Evolutionary conservation across 2,113 vertebrate genomes (phyloP).

Genomic region (Dicentrarchus labrax): DNA sequence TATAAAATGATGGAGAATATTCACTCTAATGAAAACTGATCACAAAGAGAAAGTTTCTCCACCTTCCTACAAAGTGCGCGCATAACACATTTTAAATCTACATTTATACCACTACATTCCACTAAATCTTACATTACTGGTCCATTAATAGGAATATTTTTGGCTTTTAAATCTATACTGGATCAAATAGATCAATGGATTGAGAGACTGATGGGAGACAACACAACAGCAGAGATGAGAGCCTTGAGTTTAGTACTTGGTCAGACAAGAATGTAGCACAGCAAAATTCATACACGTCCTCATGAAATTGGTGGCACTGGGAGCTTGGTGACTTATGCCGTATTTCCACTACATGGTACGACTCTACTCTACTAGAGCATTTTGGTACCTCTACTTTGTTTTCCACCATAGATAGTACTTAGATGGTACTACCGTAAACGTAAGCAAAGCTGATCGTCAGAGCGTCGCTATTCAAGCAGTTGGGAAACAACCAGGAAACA

Average conservation of each 20-base stretch:
- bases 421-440: no score
- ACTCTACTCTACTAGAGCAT: no score
- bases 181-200: not conserved
- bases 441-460: no score
- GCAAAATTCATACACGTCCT: not conserved
- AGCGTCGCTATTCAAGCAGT: no score
- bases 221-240: not conserved
- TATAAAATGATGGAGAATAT: not conserved
- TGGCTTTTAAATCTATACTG: not conserved
- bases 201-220: not conserved
- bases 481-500: no score
- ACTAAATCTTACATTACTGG: no score
- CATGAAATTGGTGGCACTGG: not conserved
- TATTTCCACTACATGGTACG: no score
- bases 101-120: no score
- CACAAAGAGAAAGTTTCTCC: not conserved
- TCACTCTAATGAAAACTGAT: not conserved
- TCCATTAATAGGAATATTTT: not conserved
- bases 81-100: not conserved
- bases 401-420: no score
- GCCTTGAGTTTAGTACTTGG: not conserved
- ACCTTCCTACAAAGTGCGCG: not conserved
- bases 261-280: conserved; percentile 1
- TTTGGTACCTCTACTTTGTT: no score
- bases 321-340: not conserved